phyloP scores from a whole-genome alignment of 2,888 invertebrate genomes.

The Nomada hirtipes region DNA sequence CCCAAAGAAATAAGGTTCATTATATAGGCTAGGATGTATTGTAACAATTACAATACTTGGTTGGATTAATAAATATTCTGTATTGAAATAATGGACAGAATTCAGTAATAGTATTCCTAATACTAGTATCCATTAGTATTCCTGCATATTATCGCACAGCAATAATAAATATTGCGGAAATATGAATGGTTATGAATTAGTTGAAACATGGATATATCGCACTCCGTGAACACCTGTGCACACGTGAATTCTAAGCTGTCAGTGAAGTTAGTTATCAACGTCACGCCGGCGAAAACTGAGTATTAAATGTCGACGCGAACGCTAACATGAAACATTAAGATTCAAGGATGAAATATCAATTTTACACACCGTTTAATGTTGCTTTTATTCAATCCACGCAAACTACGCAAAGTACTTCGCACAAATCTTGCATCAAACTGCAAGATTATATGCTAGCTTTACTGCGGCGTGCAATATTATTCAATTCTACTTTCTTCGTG shows the following conservation, averaged over 20 bases:
- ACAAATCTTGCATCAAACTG: no score
- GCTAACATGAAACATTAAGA: slow-evolving; percentile 10
- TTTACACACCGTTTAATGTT: neutral
- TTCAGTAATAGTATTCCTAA: no score
- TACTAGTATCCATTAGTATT: no score
- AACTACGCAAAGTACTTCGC: no score
- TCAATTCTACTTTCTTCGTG: no score
- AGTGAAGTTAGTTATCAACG: slow-evolving; percentile 1
- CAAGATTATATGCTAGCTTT: no score
- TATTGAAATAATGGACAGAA: no score
- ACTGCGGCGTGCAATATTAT: no score
- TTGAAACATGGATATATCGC: neutral
- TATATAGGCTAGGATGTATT: no score
- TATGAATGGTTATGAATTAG: neutral
- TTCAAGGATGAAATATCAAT: slow-evolving; percentile 3
- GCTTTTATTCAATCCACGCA: neutral
- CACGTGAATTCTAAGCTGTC: slow-evolving; percentile 1
- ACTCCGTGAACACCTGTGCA: neutral
- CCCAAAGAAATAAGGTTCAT: no score
- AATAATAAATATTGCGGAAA: neutral
- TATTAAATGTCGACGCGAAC: neutral
- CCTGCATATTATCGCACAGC: neutral
- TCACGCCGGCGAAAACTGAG: neutral
- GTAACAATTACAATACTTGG: no score
- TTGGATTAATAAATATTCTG: no score